Evolutionary conservation across 2,113 vertebrate genomes (phyloP).

Genomic region (Meleagris gallopavo): DNA sequence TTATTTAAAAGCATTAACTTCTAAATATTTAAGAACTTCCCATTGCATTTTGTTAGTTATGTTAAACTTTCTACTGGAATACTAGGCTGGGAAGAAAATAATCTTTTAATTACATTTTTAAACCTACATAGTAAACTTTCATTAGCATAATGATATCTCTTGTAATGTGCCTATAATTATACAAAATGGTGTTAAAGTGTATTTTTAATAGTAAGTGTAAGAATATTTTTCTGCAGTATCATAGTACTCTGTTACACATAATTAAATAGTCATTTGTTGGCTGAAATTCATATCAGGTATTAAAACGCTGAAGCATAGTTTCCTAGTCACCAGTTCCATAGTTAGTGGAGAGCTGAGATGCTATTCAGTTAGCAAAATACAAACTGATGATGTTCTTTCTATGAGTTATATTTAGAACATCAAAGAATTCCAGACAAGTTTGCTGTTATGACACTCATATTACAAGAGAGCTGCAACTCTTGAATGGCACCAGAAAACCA

Average conservation of each 20-base stretch:
- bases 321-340: not conserved
- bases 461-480: not conserved
- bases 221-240: not conserved
- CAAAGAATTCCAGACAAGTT: not conserved
- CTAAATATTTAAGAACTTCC: not conserved
- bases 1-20: not conserved
- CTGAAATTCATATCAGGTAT: not conserved
- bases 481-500: not conserved
- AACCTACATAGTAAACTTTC: not conserved
- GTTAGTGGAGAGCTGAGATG: not conserved
- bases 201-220: not conserved
- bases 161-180: not conserved
- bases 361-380: not conserved
- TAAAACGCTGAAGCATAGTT: not conserved
- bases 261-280: not conserved
- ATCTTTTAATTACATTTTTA: not conserved
- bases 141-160: not conserved
- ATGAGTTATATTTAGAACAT: not conserved
- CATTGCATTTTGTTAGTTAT: not conserved
- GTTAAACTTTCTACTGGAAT: not conserved
- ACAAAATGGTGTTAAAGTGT: accelerated
- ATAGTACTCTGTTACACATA: not conserved
- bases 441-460: not conserved
- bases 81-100: not conserved
- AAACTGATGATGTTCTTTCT: not conserved